Conservation (phyloP, 2,888 invertebrate genomes). For the Euspilapteryx auroguttella region DNA sequence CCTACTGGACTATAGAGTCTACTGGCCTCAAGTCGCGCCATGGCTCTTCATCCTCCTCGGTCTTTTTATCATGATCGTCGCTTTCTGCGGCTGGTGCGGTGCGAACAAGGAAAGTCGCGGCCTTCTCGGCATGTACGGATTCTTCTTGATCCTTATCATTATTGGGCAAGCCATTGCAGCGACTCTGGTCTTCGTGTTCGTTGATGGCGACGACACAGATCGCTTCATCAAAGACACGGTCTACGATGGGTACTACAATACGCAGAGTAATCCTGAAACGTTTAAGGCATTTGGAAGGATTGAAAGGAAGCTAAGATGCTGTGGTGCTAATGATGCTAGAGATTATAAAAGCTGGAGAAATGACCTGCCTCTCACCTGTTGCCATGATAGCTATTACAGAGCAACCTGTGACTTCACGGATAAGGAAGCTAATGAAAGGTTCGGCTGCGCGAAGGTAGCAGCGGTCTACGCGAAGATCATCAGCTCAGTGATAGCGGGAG, state of each 20-base stretch:
- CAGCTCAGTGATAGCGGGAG: conserved; percentile 44
- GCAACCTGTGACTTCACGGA: conserved; percentile 49
- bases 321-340: conserved; percentile 48
- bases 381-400: conserved; percentile 41
- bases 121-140: conserved; percentile 34
- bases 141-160: conserved; percentile 36
- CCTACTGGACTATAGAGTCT: conserved; percentile 42
- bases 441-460: conserved; percentile 52
- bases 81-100: conserved; percentile 49
- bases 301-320: conserved; percentile 43
- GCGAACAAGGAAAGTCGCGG: conserved; percentile 39
- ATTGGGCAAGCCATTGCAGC: conserved; percentile 37
- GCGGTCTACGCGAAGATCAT: conserved; percentile 52
- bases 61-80: conserved; percentile 34
- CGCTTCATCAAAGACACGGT: conserved; percentile 48
- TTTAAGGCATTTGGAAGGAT: conserved; percentile 41
- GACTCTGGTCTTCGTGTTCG: conserved; percentile 42
- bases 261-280: conserved; percentile 43
- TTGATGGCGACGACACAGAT: conserved; percentile 48
- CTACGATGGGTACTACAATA: conserved; percentile 50
- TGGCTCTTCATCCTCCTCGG: conserved; percentile 49
- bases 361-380: conserved; percentile 43
- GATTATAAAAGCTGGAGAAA: conserved; percentile 51
- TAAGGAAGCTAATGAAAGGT: conserved; percentile 47
- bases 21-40: conserved; percentile 54